Percentiles rank a stretch among this genome's conserved stretches.
Conservation (phyloP, 92 coral and sea anemone species). For the Palythoa caribaeorum region DNA sequence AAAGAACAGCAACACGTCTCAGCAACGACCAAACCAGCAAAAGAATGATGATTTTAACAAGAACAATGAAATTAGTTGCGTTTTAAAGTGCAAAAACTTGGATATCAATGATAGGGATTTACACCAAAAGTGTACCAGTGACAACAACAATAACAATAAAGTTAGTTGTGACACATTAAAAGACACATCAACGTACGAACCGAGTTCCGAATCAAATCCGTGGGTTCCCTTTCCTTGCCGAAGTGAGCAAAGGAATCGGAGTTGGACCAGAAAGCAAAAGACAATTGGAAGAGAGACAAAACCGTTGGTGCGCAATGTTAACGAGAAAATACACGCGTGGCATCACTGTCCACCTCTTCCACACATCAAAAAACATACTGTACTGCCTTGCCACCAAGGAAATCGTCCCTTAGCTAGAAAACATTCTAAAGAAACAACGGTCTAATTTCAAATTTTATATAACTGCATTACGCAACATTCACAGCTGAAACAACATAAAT, state of each 20-base stretch:
- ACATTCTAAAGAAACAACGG: constrained; percentile 36
- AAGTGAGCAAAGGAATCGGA: background rate
- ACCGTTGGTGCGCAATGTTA: background rate
- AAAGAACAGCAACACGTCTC: background rate
- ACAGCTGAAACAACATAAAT: background rate
- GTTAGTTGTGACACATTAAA: background rate
- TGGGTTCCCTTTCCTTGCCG: constrained; percentile 33
- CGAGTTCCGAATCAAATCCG: constrained; percentile 7
- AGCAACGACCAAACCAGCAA: background rate
- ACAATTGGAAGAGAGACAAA: background rate
- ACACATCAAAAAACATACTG: background rate
- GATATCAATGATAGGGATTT: background rate
- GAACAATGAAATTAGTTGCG: background rate
- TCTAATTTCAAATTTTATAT: background rate
- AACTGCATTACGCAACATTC: background rate
- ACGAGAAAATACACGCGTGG: background rate
- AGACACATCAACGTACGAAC: background rate
- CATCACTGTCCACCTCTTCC: background rate
- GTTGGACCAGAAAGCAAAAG: background rate
- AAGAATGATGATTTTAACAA: background rate
- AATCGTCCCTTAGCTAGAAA: background rate
- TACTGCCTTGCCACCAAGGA: background rate
- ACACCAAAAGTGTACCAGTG: background rate
- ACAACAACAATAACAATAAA: background rate
- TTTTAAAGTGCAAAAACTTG: background rate